Conservation (phyloP, 2,888 invertebrate species). For the Phlogophora meticulosa region DNA sequence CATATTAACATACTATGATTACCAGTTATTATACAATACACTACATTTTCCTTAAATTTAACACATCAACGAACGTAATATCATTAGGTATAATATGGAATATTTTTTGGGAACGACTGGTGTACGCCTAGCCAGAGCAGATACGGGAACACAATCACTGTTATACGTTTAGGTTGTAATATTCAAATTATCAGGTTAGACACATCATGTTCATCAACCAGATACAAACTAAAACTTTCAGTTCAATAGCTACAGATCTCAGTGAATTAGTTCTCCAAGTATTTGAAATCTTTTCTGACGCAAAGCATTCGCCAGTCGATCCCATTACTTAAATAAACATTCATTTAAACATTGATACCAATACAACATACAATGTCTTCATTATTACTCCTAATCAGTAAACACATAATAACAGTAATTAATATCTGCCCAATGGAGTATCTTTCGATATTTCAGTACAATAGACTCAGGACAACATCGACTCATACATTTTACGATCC, state of each 20-base stretch:
- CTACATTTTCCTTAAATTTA: slow-evolving; percentile 75
- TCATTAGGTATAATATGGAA: slow-evolving; percentile 73
- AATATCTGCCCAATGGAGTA: slow-evolving; percentile 31
- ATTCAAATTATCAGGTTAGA: not conserved
- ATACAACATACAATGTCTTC: slow-evolving; percentile 79
- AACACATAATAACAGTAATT: slow-evolving; percentile 47
- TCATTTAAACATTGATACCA: slow-evolving; percentile 71
- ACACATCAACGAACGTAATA: slow-evolving; percentile 76
- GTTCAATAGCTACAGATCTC: not conserved
- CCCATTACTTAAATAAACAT: slow-evolving; percentile 70
- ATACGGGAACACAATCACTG: not conserved
- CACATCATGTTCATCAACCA: too few relatives aligned
- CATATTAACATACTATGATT: slow-evolving; percentile 56
- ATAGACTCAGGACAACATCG: slow-evolving; percentile 14
- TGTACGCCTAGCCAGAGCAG: slow-evolving; percentile 30
- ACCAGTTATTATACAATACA: slow-evolving; percentile 67
- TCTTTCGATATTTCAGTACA: slow-evolving; percentile 38
- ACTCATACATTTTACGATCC: slow-evolving; percentile 44
- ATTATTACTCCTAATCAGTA: slow-evolving; percentile 65
- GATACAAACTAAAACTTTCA: not conserved
- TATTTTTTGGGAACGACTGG: slow-evolving; percentile 61
- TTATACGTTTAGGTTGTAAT: not conserved
- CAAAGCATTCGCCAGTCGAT: slow-evolving; percentile 45
- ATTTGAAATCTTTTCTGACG: not conserved
- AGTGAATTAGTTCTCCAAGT: not conserved